A percentile compares a stretch with the other conserved stretches of the same genome.
These are phyloP conservation scores for Pardalotus punctatus DNA, from an alignment of 2,113 vertebrate species.

Conservation along the genomic window DNA sequence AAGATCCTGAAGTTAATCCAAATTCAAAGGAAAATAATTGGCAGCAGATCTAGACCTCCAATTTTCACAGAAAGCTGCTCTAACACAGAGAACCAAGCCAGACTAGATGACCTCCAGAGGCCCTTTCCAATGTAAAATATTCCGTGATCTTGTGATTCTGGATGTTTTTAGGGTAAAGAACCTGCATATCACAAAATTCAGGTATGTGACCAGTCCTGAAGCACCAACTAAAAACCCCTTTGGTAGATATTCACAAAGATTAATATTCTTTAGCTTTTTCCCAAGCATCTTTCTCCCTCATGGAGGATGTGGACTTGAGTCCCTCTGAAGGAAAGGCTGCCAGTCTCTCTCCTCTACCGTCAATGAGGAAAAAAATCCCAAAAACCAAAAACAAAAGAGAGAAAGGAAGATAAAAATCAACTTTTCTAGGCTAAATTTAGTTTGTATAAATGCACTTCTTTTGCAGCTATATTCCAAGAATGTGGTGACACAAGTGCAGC, in stretches of 20 bases:
- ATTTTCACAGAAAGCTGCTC: neutral
- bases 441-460: neutral
- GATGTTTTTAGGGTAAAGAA: neutral
- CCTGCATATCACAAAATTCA: neutral
- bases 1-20: neutral
- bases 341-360: neutral
- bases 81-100: neutral
- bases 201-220: neutral
- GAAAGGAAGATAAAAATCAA: neutral
- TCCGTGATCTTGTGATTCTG: neutral
- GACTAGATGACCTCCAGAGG: neutral
- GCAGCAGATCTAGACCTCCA: neutral
- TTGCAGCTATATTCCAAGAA: neutral
- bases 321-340: neutral
- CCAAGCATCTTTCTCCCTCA: neutral
- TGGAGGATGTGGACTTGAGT: neutral
- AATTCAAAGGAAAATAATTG: neutral
- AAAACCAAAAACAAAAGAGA: neutral
- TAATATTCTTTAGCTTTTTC: neutral
- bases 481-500: neutral
- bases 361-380: neutral
- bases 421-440: neutral
- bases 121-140: neutral
- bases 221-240: rapidly evolving
- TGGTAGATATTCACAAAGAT: neutral